Evolutionary conservation across 2,797 vertebrate species (phyloP).

Genomic region (Oophaga sylvatica): DNA sequence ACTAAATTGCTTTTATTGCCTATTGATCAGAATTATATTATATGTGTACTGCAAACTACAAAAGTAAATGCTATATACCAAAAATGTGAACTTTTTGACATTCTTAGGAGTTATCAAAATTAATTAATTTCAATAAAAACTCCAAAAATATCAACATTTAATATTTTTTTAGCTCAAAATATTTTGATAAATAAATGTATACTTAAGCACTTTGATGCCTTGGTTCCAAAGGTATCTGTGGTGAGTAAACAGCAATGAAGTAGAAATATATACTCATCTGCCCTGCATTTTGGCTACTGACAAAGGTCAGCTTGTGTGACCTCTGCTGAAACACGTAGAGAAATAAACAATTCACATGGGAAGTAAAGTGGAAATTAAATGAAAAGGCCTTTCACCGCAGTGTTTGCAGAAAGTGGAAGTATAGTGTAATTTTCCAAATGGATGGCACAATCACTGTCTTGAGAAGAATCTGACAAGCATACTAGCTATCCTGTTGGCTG

Average conservation of each 20-base stretch:
- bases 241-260: conserved; percentile 42
- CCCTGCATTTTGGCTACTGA: conserved; percentile 52
- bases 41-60: background rate
- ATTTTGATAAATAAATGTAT: conserved; percentile 5
- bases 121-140: background rate
- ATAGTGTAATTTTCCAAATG: conserved; percentile 62
- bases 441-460: conserved; percentile 59
- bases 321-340: conserved; percentile 42
- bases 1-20: background rate
- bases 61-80: background rate
- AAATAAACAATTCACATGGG: conserved; percentile 60
- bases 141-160: background rate
- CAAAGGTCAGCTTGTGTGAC: conserved; percentile 59
- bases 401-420: conserved; percentile 57
- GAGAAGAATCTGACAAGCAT: conserved; percentile 54
- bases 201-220: conserved; percentile 9
- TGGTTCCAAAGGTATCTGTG: conserved; percentile 55
- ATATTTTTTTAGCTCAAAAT: background rate
- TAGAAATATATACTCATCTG: conserved; percentile 19
- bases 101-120: background rate
- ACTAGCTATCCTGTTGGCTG: conserved; percentile 54
- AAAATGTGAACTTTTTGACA: background rate
- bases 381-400: conserved; percentile 60
- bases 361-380: conserved; percentile 62
- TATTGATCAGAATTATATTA: background rate